Percentiles rank a stretch among this genome's conserved stretches.
These are phyloP conservation scores for Anastrepha obliqua DNA, from an alignment of 1,140 invertebrate species.

Conservation along the genomic window DNA sequence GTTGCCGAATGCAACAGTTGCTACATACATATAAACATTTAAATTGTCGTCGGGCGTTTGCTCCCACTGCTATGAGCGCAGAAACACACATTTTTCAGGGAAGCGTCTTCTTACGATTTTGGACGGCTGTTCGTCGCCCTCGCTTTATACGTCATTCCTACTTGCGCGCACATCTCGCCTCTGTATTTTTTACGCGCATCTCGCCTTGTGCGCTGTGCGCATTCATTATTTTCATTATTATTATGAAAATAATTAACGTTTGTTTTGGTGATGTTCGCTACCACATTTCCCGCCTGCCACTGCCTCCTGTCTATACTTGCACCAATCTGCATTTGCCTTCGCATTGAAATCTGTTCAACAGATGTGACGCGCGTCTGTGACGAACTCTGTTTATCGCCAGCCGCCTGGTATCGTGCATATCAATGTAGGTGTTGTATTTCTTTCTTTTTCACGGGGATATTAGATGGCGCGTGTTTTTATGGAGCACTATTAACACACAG, in stretches of 20 bases:
- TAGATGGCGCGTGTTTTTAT: background rate
- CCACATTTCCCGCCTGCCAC: slow-evolving; percentile 31
- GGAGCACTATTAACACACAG: background rate
- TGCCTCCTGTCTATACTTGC: background rate
- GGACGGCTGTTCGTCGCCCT: background rate
- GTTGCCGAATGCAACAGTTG: background rate
- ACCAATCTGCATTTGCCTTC: background rate
- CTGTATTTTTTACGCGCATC: background rate
- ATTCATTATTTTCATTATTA: slow-evolving; percentile 22
- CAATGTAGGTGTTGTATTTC: background rate
- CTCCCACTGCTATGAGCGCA: background rate
- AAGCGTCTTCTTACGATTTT: background rate
- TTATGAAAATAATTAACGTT: slow-evolving; percentile 47
- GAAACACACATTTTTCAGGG: background rate
- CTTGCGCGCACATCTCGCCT: background rate
- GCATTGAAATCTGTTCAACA: slow-evolving; percentile 53
- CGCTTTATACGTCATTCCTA: slow-evolving; percentile 1
- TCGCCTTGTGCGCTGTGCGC: background rate
- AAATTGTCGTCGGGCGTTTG: slow-evolving; percentile 30
- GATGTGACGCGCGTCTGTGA: slow-evolving; percentile 34
- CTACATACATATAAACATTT: slow-evolving; percentile 24
- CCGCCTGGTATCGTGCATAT: background rate
- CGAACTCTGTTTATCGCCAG: background rate
- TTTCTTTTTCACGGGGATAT: background rate
- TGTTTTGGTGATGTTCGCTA: slow-evolving; percentile 41